A percentile compares a stretch with the other conserved stretches of the same genome.
Conservation (phyloP, 2,888 invertebrate species). For the Hermodice carunculata region DNA sequence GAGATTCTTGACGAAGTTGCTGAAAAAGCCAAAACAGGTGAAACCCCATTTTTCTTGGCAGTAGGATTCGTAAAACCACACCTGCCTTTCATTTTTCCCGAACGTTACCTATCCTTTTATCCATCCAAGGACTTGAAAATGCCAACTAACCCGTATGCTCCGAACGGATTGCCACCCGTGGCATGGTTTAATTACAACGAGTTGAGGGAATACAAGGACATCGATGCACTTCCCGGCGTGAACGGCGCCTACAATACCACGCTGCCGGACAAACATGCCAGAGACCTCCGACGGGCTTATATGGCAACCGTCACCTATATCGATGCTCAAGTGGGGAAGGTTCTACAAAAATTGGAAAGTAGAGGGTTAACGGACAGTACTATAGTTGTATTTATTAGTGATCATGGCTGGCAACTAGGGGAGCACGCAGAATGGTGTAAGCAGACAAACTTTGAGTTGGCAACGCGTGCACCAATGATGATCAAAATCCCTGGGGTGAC, state of each 20-base stretch:
- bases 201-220: neutral
- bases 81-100: neutral
- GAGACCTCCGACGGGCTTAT: constrained; percentile 33
- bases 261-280: constrained; percentile 36
- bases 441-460: constrained; percentile 49
- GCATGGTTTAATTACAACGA: too few relatives aligned
- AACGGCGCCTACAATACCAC: constrained; percentile 47
- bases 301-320: constrained; percentile 26
- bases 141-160: neutral
- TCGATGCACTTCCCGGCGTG: constrained; percentile 17
- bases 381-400: constrained; percentile 33
- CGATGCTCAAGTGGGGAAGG: constrained; percentile 30
- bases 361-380: constrained; percentile 32
- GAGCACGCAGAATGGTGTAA: constrained; percentile 45
- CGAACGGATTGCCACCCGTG: neutral
- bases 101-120: neutral
- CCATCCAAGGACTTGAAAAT: neutral
- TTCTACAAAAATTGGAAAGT: constrained; percentile 19
- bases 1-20: too few relatives aligned
- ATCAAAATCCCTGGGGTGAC: constrained; percentile 50
- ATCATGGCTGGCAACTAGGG: constrained; percentile 42
- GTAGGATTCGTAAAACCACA: neutral
- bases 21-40: neutral
- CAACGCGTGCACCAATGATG: constrained; percentile 51
- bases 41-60: neutral